Evolutionary conservation across 2,888 invertebrate species (phyloP).

Genomic region (Pedicia rivosa): DNA sequence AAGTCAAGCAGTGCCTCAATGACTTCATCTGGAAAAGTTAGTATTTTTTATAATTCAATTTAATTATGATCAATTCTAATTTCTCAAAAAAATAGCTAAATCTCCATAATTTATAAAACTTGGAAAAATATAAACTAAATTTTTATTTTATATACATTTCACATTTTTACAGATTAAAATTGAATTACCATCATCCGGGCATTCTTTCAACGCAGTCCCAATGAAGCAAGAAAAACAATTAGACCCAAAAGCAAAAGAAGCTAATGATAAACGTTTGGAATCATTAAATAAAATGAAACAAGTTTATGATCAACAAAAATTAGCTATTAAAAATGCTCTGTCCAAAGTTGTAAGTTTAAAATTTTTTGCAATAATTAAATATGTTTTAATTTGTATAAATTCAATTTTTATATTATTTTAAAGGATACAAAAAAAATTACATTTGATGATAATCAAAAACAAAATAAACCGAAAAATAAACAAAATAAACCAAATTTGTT

Average conservation of each 20-base stretch:
- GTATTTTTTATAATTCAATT: no score
- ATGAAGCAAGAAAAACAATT: background rate
- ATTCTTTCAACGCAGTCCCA: no score
- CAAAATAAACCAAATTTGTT: conserved; percentile 20
- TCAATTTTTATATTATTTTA: conserved; percentile 14
- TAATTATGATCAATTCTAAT: no score
- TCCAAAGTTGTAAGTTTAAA: conserved; percentile 39
- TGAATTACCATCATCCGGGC: no score
- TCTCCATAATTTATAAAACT: no score
- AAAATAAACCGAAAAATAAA: conserved; percentile 13
- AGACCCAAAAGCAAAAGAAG: conserved; percentile 23
- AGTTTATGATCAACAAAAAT: conserved; percentile 45
- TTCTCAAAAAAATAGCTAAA: no score
- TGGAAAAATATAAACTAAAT: no score
- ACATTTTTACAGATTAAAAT: no score
- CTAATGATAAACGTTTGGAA: conserved; percentile 48
- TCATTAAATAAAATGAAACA: conserved; percentile 47
- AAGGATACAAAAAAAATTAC: conserved; percentile 43
- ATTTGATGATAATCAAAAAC: conserved; percentile 40
- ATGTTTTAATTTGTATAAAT: background rate
- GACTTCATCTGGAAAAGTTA: no score
- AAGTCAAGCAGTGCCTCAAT: background rate
- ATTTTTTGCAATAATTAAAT: conserved; percentile 3
- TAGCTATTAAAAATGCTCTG: conserved; percentile 45
- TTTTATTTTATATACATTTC: no score